A percentile compares a stretch with the other conserved stretches of the same genome.
phyloP scores from a whole-genome alignment of 2,888 invertebrate species.

The Tenthredo notha region DNA sequence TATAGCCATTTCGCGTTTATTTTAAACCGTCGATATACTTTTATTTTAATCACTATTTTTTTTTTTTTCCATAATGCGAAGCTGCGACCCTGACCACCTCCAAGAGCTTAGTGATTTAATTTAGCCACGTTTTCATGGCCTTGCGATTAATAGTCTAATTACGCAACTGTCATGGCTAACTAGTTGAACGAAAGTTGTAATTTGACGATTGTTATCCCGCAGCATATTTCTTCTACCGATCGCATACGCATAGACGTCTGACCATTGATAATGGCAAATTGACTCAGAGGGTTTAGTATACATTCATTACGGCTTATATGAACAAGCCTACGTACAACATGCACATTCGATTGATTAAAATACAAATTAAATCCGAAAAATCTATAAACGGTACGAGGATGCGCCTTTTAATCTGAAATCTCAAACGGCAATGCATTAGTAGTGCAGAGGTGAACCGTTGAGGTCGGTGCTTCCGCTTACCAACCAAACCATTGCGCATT shows the following conservation, averaged over 20 bases:
- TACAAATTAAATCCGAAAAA: conserved; percentile 56
- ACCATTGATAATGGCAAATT: neutral
- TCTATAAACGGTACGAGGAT: conserved; percentile 68
- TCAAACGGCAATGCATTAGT: conserved; percentile 74
- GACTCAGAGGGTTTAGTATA: neutral
- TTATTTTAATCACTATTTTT: neutral
- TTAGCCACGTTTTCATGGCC: conserved; percentile 19
- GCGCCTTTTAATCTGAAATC: conserved; percentile 71
- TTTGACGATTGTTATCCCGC: conserved; percentile 46
- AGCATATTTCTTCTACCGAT: conserved; percentile 7
- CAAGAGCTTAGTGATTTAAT: conserved; percentile 6
- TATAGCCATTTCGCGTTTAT: neutral
- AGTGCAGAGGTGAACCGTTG: conserved; percentile 78
- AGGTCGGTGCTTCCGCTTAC: conserved; percentile 77
- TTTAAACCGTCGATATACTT: neutral
- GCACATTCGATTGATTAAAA: conserved; percentile 37
- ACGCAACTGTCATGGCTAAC: conserved; percentile 18
- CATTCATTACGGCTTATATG: neutral
- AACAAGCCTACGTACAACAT: neutral
- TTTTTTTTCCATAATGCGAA: neutral
- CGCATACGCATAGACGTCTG: neutral
- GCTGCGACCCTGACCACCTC: neutral
- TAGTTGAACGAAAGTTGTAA: conserved; percentile 19
- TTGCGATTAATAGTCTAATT: conserved; percentile 20
- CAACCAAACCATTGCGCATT: conserved; percentile 75